phyloP scores from a whole-genome alignment of 2,113 vertebrate genomes.

The Carassius carassius region DNA sequence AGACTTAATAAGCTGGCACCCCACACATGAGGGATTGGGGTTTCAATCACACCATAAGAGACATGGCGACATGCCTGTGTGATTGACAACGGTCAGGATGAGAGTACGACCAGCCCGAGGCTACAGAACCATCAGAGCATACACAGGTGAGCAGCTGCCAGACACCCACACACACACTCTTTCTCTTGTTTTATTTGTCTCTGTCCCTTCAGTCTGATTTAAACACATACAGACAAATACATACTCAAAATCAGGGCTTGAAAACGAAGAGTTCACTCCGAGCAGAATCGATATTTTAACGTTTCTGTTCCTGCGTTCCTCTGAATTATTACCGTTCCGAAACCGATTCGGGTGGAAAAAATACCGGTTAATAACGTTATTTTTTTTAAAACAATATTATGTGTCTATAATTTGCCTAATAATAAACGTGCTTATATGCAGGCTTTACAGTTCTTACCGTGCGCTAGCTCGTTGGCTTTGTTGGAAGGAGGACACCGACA shows the following conservation, averaged over 20 bases:
- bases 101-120: conserved; percentile 40
- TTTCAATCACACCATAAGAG: conserved; percentile 50
- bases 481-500: too few species aligned
- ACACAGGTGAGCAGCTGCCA: conserved; percentile 11
- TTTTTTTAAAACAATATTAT: too few species aligned
- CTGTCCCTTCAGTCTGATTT: conserved; percentile 18
- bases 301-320: too few species aligned
- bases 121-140: conserved; percentile 27
- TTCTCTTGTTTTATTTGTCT: conserved; percentile 17
- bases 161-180: neutral
- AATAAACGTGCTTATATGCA: too few species aligned
- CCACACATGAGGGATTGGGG: conserved; percentile 23
- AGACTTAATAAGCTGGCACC: conserved; percentile 47
- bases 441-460: too few species aligned
- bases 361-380: too few species aligned
- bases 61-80: conserved; percentile 8
- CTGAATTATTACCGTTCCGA: too few species aligned
- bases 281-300: too few species aligned
- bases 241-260: conserved; percentile 12
- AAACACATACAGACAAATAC: conserved; percentile 15
- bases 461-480: too few species aligned
- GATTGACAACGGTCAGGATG: conserved; percentile 27
- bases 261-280: too few species aligned
- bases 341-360: too few species aligned
- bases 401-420: too few species aligned